A percentile compares a stretch with the other conserved stretches of the same genome.
phyloP scores from a whole-genome alignment of 2,113 vertebrate genomes.

The Pimephales promelas region DNA sequence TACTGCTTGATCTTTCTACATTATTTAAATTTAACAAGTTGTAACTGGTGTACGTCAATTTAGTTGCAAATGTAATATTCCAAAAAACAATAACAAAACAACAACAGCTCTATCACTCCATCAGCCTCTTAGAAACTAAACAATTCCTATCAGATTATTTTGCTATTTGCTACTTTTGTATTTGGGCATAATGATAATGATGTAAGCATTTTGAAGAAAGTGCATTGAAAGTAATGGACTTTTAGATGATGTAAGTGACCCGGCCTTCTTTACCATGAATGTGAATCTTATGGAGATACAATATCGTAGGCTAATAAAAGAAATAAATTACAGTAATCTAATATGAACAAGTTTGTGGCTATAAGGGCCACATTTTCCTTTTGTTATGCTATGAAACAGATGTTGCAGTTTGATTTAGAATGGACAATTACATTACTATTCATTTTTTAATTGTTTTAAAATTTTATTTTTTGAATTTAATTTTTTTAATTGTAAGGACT shows the following conservation, averaged over 20 bases:
- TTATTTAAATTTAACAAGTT: neutral
- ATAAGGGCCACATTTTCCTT: neutral
- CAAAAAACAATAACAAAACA: too few species aligned
- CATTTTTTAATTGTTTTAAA: too few species aligned
- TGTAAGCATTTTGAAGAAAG: neutral
- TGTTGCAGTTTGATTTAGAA: neutral
- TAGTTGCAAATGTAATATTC: neutral
- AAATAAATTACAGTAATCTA: neutral
- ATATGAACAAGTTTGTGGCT: neutral
- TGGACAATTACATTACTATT: too few species aligned
- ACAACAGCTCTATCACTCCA: neutral
- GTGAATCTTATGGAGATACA: neutral
- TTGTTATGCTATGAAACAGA: neutral
- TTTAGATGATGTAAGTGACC: neutral
- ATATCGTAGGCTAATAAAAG: neutral
- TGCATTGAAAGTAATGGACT: neutral
- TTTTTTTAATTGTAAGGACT: too few species aligned
- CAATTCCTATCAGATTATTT: neutral
- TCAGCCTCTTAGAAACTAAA: neutral
- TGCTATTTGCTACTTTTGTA: neutral
- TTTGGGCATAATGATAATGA: neutral
- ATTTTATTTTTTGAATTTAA: too few species aligned
- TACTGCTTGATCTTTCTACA: neutral
- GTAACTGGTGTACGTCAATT: neutral
- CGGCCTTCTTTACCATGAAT: neutral